Conservation (phyloP, 2,797 vertebrate genomes). For the Melanotaenia maccullochi region DNA sequence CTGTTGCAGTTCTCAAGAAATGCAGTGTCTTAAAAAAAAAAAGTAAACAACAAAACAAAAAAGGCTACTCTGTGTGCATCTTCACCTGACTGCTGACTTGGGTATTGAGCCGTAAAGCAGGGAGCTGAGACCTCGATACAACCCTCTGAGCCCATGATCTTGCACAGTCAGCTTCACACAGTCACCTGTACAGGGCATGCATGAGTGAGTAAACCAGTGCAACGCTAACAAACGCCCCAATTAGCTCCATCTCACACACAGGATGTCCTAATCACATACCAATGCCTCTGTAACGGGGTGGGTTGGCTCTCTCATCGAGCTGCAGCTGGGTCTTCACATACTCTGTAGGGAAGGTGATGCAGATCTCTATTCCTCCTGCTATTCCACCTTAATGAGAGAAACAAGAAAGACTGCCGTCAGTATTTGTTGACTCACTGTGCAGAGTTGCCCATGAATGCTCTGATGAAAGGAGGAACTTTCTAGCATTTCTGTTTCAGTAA, state of each 20-base stretch:
- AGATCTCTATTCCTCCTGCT: conserved; percentile 85
- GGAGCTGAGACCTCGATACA: conserved; percentile 86
- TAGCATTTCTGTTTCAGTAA: background rate
- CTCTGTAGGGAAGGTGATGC: conserved; percentile 86
- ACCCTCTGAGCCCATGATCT: conserved; percentile 84
- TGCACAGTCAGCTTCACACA: conserved; percentile 85
- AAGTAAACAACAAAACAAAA: background rate
- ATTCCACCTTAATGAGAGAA: conserved; percentile 73
- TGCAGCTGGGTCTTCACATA: conserved; percentile 87
- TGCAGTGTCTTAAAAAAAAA: background rate
- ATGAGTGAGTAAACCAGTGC: conserved; percentile 13
- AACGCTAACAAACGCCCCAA: background rate
- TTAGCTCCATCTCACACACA: background rate
- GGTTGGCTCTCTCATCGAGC: conserved; percentile 83
- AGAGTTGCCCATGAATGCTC: conserved; percentile 39
- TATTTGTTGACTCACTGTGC: conserved; percentile 36
- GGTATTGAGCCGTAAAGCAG: conserved; percentile 86
- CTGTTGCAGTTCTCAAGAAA: background rate
- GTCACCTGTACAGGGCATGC: conserved; percentile 73
- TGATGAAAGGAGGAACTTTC: conserved; percentile 1
- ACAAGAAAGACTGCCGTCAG: conserved; percentile 10
- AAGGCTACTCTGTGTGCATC: conserved; percentile 3
- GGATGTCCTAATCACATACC: conserved; percentile 71
- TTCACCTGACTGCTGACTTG: conserved; percentile 86
- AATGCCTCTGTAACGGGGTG: conserved; percentile 82